These are phyloP conservation scores for Leucania comma DNA, from an alignment of 2,888 invertebrate species.

Conservation along the genomic window DNA sequence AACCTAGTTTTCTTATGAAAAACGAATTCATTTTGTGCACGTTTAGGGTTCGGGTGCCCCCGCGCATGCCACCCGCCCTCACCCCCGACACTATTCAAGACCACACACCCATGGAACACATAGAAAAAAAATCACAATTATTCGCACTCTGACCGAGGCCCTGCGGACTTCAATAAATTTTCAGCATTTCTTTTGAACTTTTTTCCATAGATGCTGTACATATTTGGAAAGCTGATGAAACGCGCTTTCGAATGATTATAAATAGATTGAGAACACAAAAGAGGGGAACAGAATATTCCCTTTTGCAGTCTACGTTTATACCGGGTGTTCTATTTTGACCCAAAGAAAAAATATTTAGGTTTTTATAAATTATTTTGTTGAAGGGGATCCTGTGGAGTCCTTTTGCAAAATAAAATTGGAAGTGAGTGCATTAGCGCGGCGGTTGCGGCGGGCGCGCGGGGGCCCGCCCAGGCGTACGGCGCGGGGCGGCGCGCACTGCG, in stretches of 20 bases:
- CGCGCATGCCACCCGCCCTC: slow-evolving; percentile 78
- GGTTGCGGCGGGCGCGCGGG: slow-evolving; percentile 60
- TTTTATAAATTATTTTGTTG: slow-evolving; percentile 73
- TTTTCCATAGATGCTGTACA: slow-evolving; percentile 60
- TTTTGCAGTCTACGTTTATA: slow-evolving; percentile 58
- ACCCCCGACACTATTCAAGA: slow-evolving; percentile 42
- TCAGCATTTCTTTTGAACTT: slow-evolving; percentile 59
- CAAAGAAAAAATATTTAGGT: slow-evolving; percentile 56
- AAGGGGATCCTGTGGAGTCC: slow-evolving; percentile 43
- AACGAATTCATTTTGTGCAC: slow-evolving; percentile 81
- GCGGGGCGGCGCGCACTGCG: slow-evolving; percentile 78
- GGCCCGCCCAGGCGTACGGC: slow-evolving; percentile 81
- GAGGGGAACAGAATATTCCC: slow-evolving; percentile 19
- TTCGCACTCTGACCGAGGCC: slow-evolving; percentile 70
- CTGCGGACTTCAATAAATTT: slow-evolving; percentile 70
- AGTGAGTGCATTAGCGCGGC: slow-evolving; percentile 42
- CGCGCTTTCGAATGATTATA: slow-evolving; percentile 66
- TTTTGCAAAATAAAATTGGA: slow-evolving; percentile 66
- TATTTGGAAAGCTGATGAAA: slow-evolving; percentile 61
- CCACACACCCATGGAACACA: slow-evolving; percentile 56
- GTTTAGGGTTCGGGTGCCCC: slow-evolving; percentile 79
- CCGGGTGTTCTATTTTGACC: slow-evolving; percentile 46
- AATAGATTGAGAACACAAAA: slow-evolving; percentile 61
- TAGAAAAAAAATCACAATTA: slow-evolving; percentile 81
- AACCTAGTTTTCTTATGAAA: slow-evolving; percentile 80